Evolutionary conservation across 2,113 vertebrate genomes (phyloP).

Genomic region (Xerus inauris): DNA sequence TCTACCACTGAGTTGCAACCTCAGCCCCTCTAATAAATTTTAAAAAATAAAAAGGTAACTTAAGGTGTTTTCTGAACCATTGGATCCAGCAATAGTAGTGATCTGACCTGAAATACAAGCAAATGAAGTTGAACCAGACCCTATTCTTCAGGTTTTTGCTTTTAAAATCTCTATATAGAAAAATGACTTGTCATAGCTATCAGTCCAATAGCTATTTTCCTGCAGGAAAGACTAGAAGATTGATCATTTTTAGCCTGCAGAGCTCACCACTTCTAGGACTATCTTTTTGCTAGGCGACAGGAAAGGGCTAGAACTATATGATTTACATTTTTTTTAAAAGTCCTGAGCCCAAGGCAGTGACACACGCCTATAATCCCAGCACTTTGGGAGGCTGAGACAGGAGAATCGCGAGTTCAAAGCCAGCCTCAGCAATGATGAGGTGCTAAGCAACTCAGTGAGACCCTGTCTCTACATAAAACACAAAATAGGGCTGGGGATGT

Average conservation of each 20-base stretch:
- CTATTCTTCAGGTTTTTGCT: not conserved
- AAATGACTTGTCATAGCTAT: not conserved
- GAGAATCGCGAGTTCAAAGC: too few relatives aligned
- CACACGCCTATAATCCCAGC: too few relatives aligned
- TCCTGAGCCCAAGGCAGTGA: too few relatives aligned
- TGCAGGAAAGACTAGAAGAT: slow-evolving; percentile 10
- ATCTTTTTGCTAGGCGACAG: not conserved
- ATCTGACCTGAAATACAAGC: not conserved
- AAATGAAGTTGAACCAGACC: not conserved
- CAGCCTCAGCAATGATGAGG: too few relatives aligned
- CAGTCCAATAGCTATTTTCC: not conserved
- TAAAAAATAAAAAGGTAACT: too few relatives aligned
- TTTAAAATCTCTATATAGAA: not conserved
- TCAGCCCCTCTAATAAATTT: too few relatives aligned
- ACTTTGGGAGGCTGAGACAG: too few relatives aligned
- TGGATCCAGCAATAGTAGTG: not conserved
- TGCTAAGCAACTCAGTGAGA: too few relatives aligned
- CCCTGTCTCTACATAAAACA: too few relatives aligned
- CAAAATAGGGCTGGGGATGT: too few relatives aligned
- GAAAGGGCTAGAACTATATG: not conserved
- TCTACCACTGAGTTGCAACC: too few relatives aligned
- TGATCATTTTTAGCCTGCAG: not conserved
- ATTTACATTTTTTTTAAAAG: slow-evolving; percentile 32
- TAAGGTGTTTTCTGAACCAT: not conserved
- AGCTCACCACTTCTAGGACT: slow-evolving; percentile 16